Conservation (phyloP, 1,140 invertebrate genomes). For the Theocolax elegans region DNA sequence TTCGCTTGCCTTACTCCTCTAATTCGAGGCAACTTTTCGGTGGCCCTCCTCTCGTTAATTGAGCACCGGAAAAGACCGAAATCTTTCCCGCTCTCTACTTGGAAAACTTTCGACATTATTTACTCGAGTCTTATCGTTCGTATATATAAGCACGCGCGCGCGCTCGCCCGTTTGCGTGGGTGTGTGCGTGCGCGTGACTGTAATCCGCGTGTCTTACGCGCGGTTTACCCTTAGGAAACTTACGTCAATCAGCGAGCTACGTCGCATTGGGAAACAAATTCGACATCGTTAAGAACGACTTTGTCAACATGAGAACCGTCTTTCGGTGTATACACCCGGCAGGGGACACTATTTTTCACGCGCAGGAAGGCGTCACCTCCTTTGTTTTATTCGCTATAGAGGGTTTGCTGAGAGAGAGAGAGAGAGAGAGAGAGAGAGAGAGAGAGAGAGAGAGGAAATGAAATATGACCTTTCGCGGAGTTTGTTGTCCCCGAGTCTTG, state of each 20-base stretch:
- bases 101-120: conserved; percentile 19
- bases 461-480: conserved; percentile 4
- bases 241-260: no score
- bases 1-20: conserved; percentile 3
- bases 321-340: no score
- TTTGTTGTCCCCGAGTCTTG: background rate
- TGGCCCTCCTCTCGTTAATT: conserved; percentile 13
- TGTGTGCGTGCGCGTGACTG: no score
- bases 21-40: conserved; percentile 10
- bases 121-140: background rate
- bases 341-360: background rate
- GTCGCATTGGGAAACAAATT: conserved; percentile 3
- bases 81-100: conserved; percentile 1
- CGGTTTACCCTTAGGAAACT: no score
- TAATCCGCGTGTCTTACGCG: no score
- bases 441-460: background rate
- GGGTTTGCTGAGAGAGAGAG: no score
- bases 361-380: background rate
- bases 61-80: background rate
- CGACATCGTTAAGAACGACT: no score
- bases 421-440: no score
- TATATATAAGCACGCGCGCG: no score
- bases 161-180: no score
- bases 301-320: background rate
- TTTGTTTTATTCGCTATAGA: background rate